Evolutionary conservation across 2,113 vertebrate genomes (phyloP).

Genomic region (Maccullochella peelii): DNA sequence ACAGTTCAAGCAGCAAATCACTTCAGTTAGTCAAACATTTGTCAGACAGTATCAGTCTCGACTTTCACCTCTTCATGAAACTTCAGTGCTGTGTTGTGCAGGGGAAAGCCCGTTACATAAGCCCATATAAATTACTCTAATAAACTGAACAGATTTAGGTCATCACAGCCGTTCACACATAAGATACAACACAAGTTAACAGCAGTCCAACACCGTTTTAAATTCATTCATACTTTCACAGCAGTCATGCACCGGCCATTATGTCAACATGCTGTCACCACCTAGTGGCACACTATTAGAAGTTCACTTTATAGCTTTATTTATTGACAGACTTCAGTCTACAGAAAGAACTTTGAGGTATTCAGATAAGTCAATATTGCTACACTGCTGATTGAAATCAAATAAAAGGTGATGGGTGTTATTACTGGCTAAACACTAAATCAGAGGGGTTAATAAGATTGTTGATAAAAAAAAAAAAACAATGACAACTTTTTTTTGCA

Average conservation of each 20-base stretch:
- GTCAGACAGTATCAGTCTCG: not conserved
- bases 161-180: not conserved
- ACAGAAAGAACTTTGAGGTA: no score
- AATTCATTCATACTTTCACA: not conserved
- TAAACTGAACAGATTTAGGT: not conserved
- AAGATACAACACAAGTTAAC: not conserved
- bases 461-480: not conserved
- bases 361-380: not conserved
- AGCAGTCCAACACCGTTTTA: not conserved
- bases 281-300: conserved; percentile 52
- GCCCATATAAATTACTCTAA: not conserved
- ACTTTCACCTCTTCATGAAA: not conserved
- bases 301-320: conserved; percentile 3
- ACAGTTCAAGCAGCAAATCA: not conserved
- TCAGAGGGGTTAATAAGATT: not conserved
- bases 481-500: not conserved
- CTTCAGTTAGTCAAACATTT: not conserved
- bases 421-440: not conserved
- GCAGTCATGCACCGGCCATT: no score
- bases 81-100: not conserved
- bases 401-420: not conserved
- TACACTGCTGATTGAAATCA: not conserved
- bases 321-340: not conserved
- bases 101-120: not conserved
- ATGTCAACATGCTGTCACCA: conserved; percentile 40